Percentiles rank a stretch among this genome's conserved stretches.
Evolutionary conservation across 2,888 invertebrate species (phyloP).

Genomic region (Parthenolecanium corni): DNA sequence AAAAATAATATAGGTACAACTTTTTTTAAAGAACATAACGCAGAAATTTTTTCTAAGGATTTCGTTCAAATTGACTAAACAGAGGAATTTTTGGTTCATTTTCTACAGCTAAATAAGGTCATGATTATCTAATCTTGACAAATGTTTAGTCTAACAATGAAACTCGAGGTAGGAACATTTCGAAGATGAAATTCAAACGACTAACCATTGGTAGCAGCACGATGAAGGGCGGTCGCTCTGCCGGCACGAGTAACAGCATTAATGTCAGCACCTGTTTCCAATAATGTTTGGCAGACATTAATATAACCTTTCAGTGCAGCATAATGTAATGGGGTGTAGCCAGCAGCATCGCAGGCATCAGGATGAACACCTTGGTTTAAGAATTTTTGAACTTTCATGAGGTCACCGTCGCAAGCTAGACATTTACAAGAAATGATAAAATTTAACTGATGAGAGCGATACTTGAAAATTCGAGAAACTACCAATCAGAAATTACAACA

Average conservation of each 20-base stretch:
- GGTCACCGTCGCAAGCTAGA: constrained; percentile 63
- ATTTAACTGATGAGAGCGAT: too few relatives aligned
- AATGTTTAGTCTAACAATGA: background rate
- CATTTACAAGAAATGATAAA: background rate
- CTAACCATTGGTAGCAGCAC: constrained; percentile 36
- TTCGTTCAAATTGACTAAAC: too few relatives aligned
- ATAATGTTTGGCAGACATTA: constrained; percentile 54
- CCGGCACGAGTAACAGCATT: constrained; percentile 66
- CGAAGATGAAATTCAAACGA: background rate
- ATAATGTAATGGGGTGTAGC: constrained; percentile 82
- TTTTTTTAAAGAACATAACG: too few relatives aligned
- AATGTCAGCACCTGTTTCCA: constrained; percentile 57
- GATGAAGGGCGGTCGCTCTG: constrained; percentile 63
- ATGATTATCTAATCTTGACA: background rate
- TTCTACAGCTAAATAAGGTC: background rate
- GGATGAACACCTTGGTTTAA: constrained; percentile 48
- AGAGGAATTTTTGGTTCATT: too few relatives aligned
- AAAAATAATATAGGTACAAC: too few relatives aligned
- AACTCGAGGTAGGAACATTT: background rate
- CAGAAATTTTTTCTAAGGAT: too few relatives aligned
- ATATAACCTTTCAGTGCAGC: constrained; percentile 69
- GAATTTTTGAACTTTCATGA: constrained; percentile 49
- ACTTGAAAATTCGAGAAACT: too few relatives aligned
- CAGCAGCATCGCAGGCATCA: constrained; percentile 57
- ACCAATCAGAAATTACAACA: too few relatives aligned